phyloP scores from a whole-genome alignment of 53 echinoderm and acorn worm species.

The Mesocentrotus franciscanus region DNA sequence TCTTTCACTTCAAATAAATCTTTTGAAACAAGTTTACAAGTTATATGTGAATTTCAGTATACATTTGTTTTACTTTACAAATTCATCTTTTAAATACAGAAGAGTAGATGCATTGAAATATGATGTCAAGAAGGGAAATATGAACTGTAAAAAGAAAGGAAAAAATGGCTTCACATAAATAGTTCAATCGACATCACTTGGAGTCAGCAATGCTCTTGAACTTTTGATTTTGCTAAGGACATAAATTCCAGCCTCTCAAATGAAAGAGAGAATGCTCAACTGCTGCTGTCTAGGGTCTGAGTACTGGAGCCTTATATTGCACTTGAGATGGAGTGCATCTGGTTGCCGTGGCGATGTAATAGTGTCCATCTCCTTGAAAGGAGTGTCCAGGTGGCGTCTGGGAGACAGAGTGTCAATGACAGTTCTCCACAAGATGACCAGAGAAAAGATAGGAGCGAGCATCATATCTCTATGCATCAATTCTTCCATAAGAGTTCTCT shows the following conservation, averaged over 20 bases:
- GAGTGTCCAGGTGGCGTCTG: constrained; percentile 52
- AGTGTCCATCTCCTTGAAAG: constrained; percentile 41
- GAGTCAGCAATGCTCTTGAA: constrained; percentile 26
- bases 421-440: neutral
- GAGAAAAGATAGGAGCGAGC: neutral
- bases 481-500: neutral
- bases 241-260: constrained; percentile 4
- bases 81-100: neutral
- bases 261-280: neutral
- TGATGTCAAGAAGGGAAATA: neutral
- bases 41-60: neutral
- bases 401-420: constrained; percentile 37
- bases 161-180: neutral
- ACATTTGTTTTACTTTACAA: neutral
- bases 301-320: constrained; percentile 30
- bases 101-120: neutral
- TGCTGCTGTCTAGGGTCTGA: neutral
- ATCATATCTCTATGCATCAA: constrained; percentile 14
- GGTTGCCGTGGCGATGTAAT: constrained; percentile 59
- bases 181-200: neutral
- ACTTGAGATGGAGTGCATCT: constrained; percentile 54
- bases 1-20: neutral
- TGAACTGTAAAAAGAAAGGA: neutral
- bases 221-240: constrained; percentile 25
- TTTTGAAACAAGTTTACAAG: neutral